Percentiles rank a stretch among this genome's conserved stretches.
Evolutionary conservation across 2,797 vertebrate genomes (phyloP).

Genomic region (Cuniculus paca): DNA sequence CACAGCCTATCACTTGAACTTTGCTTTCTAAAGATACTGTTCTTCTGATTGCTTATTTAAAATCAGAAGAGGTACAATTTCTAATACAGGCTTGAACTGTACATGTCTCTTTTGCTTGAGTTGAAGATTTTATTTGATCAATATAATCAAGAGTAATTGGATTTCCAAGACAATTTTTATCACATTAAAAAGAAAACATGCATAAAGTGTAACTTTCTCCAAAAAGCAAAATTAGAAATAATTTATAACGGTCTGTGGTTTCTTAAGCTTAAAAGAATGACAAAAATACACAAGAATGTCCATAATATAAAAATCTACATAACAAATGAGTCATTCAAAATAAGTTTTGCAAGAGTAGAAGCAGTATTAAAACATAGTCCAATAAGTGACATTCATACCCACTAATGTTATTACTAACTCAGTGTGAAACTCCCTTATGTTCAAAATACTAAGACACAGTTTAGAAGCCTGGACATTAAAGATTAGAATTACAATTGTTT

Average conservation of each 20-base stretch:
- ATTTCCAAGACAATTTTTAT: slow-evolving; percentile 53
- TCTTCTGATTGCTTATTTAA: slow-evolving; percentile 58
- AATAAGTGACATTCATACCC: slow-evolving; percentile 28
- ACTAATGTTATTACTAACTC: slow-evolving; percentile 49
- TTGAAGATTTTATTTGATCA: slow-evolving; percentile 53
- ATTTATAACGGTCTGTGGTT: slow-evolving; percentile 28
- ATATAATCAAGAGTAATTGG: slow-evolving; percentile 48
- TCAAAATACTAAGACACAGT: slow-evolving; percentile 55
- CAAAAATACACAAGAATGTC: slow-evolving; percentile 59
- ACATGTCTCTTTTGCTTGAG: slow-evolving; percentile 18
- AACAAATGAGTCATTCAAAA: slow-evolving; percentile 51
- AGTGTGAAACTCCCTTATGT: slow-evolving; percentile 44
- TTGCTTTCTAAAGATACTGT: slow-evolving; percentile 69
- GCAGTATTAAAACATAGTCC: slow-evolving; percentile 48
- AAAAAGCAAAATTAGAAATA: slow-evolving; percentile 58
- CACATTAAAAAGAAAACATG: neutral
- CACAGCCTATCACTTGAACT: slow-evolving; percentile 45
- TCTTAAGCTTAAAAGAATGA: slow-evolving; percentile 24
- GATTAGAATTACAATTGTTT: slow-evolving; percentile 77
- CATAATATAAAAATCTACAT: slow-evolving; percentile 38
- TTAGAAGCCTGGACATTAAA: slow-evolving; percentile 69
- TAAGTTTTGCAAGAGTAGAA: slow-evolving; percentile 1
- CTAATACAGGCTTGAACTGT: slow-evolving; percentile 50
- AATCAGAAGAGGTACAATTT: slow-evolving; percentile 61
- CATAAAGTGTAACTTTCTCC: slow-evolving; percentile 40